Conservation (phyloP, 2,888 invertebrate genomes). For the Phytoseiulus persimilis region DNA sequence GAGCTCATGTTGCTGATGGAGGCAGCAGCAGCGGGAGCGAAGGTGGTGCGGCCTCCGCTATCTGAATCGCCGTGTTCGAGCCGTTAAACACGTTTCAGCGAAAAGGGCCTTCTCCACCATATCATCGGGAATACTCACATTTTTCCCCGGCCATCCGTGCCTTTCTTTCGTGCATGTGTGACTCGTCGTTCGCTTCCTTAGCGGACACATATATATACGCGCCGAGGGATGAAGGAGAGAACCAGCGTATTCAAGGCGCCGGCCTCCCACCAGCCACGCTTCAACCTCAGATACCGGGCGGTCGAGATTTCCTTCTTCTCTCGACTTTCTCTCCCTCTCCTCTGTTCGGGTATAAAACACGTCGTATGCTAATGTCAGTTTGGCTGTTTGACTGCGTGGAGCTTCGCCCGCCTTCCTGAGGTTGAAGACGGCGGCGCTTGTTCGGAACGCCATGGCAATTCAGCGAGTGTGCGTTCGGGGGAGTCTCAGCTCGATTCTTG, state of each 20-base stretch:
- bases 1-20: background rate
- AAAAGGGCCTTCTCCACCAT: background rate
- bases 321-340: background rate
- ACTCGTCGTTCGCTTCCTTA: background rate
- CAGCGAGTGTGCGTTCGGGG: background rate
- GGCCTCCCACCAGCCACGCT: background rate
- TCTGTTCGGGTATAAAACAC: constrained; percentile 5
- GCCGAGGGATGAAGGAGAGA: background rate
- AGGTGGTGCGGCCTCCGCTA: background rate
- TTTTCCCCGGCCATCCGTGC: background rate
- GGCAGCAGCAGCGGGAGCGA: background rate
- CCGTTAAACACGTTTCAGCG: background rate
- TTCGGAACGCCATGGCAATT: background rate
- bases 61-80: background rate
- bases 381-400: background rate
- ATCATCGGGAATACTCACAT: background rate
- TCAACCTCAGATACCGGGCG: background rate
- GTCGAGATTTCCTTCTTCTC: background rate
- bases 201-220: background rate
- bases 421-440: background rate
- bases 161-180: background rate
- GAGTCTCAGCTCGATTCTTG: background rate
- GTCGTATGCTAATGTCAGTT: constrained; percentile 5
- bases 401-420: background rate
- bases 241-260: background rate